These are phyloP conservation scores for Thereuonema tuberculata DNA, from an alignment of 1,140 invertebrate genomes.

Conservation along the genomic window DNA sequence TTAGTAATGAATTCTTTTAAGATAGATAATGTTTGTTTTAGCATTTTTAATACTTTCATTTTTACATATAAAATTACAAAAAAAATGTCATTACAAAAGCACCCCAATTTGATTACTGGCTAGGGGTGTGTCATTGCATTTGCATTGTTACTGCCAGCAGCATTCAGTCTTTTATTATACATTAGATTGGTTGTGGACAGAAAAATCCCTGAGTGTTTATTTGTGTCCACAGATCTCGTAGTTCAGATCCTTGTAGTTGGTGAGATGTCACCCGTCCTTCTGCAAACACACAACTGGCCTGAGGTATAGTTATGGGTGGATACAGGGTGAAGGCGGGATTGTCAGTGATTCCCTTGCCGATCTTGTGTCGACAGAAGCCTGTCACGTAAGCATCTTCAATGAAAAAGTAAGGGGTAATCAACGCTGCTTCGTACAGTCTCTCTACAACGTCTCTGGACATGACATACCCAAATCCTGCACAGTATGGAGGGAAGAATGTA, in stretches of 20 bases:
- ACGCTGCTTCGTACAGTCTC: conserved; percentile 19
- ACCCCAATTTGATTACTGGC: no score
- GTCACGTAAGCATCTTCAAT: conserved; percentile 29
- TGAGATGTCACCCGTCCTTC: conserved; percentile 21
- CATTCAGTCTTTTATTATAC: no score
- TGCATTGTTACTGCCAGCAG: no score
- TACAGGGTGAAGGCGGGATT: conserved; percentile 16
- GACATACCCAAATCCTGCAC: conserved; percentile 24
- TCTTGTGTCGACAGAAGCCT: conserved; percentile 24
- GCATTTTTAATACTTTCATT: no score
- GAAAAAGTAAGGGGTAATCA: conserved; percentile 21
- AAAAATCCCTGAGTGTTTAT: conserved; percentile 24
- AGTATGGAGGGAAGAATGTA: conserved; percentile 24
- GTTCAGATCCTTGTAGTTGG: conserved; percentile 17
- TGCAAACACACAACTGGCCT: conserved; percentile 18
- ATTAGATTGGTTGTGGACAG: conserved; percentile 13
- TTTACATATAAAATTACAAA: no score
- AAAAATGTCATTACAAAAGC: no score
- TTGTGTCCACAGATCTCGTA: conserved; percentile 18
- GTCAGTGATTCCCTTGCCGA: conserved; percentile 16
- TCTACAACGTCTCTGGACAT: conserved; percentile 18
- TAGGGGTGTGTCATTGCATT: no score
- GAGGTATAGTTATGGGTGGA: conserved; percentile 14
- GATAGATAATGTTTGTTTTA: no score
- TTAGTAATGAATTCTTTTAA: no score